Evolutionary conservation across 23 tunicate genomes (phyloP), one percentile per base, ranked within the genome.

Genomic region (Diplosoma virens): DNA sequence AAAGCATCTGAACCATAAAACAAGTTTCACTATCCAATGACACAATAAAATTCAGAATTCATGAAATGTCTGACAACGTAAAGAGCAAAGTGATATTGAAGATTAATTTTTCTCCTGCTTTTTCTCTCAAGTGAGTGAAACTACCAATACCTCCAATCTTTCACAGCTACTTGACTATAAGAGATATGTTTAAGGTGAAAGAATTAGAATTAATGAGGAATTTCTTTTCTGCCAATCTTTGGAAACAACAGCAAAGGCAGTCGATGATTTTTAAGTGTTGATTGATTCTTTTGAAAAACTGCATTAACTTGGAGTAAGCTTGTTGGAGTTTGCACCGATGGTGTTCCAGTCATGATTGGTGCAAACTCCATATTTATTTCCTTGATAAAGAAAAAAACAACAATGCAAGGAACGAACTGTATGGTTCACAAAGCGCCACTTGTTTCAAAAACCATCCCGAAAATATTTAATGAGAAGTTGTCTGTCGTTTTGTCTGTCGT

Each of bases 291-390:
- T 76, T 76, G 56, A 30, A 24, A 61, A 76, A 18, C 26, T 47
- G 31, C 1, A 20, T 33, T 79, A 1, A 35, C 20, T n/a, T 79
- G 83, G 74, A 66, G 72, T 66, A 6, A 66, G 48, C 47, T 41
- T 70, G 66, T 11, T 21, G 66, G 20, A n/a, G n/a, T n/a, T n/a
- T 79, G 83, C 77, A 66, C 83, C 34, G 77, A 66, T 66, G 77
- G 83, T 66, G 63, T n/a, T 30, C 32, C 33, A 32, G 83, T 76
- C 75, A 79, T 79, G 77, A 37, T 79, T 67, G 75, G 83, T 67
- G 77, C 78, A 67, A 79, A 66, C 36, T 67, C 58, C 34, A 59
- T 76, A 67, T 79, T 67, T 33, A 24, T 79, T 33, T 33, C 59
- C 78, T 34, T 76, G 9, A 26, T 76, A 64, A 64, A 76, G 77